Percentiles rank a stretch among this genome's conserved stretches.
Evolutionary conservation across 2,113 vertebrate species (phyloP).

Genomic region (Noctilio leporinus): DNA sequence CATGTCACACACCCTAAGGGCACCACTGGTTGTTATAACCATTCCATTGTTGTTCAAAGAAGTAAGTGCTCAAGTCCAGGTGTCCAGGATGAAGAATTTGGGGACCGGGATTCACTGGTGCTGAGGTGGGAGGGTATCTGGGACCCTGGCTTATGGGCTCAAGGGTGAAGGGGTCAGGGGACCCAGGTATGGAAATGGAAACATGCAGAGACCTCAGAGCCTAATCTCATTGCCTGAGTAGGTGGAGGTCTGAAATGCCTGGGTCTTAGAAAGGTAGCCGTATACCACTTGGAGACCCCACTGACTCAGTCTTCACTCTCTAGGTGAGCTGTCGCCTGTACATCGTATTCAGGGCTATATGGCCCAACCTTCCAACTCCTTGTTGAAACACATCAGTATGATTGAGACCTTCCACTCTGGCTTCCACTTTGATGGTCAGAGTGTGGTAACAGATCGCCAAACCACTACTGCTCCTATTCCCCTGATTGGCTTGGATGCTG

Average conservation of each 20-base stretch:
- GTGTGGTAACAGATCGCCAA: not conserved
- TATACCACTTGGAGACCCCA: no score
- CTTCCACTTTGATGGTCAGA: accelerated
- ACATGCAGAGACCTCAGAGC: not conserved
- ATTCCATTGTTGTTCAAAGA: accelerated
- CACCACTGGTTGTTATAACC: no score
- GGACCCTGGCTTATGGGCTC: not conserved
- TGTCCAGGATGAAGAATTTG: not conserved
- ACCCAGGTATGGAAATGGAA: not conserved
- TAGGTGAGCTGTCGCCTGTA: accelerated
- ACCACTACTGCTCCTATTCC: not conserved
- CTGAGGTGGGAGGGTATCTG: not conserved
- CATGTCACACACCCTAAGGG: no score
- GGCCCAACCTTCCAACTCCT: not conserved
- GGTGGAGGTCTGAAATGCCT: no score
- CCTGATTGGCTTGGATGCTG: not conserved
- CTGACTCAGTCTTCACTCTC: no score
- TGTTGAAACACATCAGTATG: not conserved
- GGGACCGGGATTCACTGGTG: not conserved
- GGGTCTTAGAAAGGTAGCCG: no score
- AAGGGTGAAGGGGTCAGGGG: not conserved
- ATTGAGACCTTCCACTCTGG: not conserved
- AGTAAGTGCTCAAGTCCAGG: slow-evolving; percentile 15
- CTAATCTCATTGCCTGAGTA: not conserved
- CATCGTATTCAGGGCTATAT: not conserved